These are phyloP conservation scores for Electrophaes corylata DNA, from an alignment of 2,888 invertebrate genomes.

Conservation along the genomic window DNA sequence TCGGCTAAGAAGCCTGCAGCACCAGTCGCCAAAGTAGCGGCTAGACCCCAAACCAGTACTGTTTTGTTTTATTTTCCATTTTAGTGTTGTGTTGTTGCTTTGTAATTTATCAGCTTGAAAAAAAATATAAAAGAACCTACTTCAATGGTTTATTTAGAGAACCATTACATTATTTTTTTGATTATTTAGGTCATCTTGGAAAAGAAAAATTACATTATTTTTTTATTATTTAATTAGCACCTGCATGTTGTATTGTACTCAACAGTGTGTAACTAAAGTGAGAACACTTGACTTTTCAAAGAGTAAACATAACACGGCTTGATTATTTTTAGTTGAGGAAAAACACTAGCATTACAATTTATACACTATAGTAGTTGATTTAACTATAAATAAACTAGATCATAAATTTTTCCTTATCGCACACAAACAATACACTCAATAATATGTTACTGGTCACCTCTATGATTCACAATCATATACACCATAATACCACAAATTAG, in stretches of 20 bases:
- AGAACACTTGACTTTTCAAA: background rate
- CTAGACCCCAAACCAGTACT: slow-evolving; percentile 86
- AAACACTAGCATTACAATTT: background rate
- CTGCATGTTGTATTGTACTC: background rate
- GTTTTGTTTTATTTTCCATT: slow-evolving; percentile 61
- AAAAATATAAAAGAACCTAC: background rate
- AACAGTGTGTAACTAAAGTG: background rate
- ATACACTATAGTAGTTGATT: background rate
- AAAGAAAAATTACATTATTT: background rate
- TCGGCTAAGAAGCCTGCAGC: slow-evolving; percentile 72
- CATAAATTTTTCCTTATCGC: slow-evolving; percentile 11
- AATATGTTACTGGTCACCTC: background rate
- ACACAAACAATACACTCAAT: background rate
- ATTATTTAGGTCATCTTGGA: background rate
- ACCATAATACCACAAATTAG: background rate
- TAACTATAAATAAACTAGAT: slow-evolving; percentile 8
- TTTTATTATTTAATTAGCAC: background rate
- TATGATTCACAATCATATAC: background rate
- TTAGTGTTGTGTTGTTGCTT: slow-evolving; percentile 43
- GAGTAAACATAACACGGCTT: too few species aligned
- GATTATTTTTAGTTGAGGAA: background rate
- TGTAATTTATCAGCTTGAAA: slow-evolving; percentile 28
- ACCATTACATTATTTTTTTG: slow-evolving; percentile 51
- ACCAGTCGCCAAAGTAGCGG: slow-evolving; percentile 83
- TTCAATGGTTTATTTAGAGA: slow-evolving; percentile 36